These are phyloP conservation scores for Daubentonia madagascariensis DNA, from an alignment of 2,113 vertebrate species.

Conservation along the genomic window DNA sequence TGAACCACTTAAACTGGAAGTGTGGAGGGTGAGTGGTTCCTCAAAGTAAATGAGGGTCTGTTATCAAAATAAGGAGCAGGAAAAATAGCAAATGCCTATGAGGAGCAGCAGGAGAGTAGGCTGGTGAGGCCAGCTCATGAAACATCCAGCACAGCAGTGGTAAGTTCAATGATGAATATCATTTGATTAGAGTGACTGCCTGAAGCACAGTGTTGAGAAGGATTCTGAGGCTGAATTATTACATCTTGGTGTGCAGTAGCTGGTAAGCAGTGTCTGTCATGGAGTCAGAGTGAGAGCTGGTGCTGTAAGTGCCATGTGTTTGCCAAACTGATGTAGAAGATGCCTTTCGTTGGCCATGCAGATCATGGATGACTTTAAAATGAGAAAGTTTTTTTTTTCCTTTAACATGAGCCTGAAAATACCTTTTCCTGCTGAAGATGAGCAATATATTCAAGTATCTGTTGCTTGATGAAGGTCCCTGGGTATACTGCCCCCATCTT, in stretches of 20 bases:
- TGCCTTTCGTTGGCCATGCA: background rate
- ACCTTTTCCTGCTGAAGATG: background rate
- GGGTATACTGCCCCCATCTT: background rate
- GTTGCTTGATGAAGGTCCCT: slow-evolving; percentile 40
- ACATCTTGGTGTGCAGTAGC: background rate
- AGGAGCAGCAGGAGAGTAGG: background rate
- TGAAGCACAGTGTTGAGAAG: background rate
- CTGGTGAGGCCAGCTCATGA: background rate
- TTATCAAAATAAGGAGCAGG: background rate
- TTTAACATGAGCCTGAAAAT: background rate
- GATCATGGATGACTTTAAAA: background rate
- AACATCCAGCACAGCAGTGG: too few species aligned
- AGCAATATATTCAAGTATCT: background rate
- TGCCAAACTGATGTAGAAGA: background rate
- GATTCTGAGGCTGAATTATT: background rate
- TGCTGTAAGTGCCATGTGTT: background rate
- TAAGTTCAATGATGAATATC: background rate
- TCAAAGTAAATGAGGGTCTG: background rate
- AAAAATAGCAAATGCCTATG: background rate
- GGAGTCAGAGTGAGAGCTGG: background rate
- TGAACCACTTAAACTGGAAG: background rate
- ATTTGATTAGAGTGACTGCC: background rate
- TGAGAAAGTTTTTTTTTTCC: background rate
- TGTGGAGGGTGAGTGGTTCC: background rate
- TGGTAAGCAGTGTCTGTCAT: background rate